Base-by-base conservation (phyloP, 1,140 invertebrate genomes). In the Plectrocnemia conspersa region DNA sequence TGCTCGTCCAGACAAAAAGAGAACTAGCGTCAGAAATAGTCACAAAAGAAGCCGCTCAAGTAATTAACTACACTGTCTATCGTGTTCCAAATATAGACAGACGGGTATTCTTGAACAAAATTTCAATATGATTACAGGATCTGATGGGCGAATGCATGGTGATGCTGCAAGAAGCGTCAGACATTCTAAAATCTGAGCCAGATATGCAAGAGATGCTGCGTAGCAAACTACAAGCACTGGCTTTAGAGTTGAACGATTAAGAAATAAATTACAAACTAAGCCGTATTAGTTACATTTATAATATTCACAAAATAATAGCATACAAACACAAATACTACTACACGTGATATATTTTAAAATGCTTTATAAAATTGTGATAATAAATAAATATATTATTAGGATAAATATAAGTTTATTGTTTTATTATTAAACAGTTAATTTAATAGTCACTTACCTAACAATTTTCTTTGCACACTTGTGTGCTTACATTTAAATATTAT, bases 151-250 rank as follows among this genome's bases (percentile, higher is more conserved):
- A 80, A 63, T 72, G 74, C 18, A 74, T 79, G 68, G 64, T 63
- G 3, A 48, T 78, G n/a, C 66, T 81, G 0, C 70, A 78, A 65
- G 76, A 79, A 65, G 78, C 78, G 2, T 67, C 74, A 1, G 72
- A 76, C 46, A 80, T 82, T 45, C 65, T 82, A 29, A 66, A 65
- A 63, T 65, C 75, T 3, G 79, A 82, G 56, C 76, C 77, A 0
- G 72, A 79, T 35, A 77, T 82, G 77, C 71, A 71, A 59, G 68
- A 73, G n/a, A 66, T 64, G 2, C 61, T 81, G 3, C 69, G 77
- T 50, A 62, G 64, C 1, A 76, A 75, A 48, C 64, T 79, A 21
- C 59, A 70, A 57, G 66, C 68, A 11, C 54, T 79, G 9, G 65
- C 71, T 0, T 56, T 58, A 22, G 68, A 76, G 45, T 40, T 78